These are phyloP conservation scores for Triplophysa tibetana DNA, from an alignment of 2,113 vertebrate species.

Conservation along the genomic window DNA sequence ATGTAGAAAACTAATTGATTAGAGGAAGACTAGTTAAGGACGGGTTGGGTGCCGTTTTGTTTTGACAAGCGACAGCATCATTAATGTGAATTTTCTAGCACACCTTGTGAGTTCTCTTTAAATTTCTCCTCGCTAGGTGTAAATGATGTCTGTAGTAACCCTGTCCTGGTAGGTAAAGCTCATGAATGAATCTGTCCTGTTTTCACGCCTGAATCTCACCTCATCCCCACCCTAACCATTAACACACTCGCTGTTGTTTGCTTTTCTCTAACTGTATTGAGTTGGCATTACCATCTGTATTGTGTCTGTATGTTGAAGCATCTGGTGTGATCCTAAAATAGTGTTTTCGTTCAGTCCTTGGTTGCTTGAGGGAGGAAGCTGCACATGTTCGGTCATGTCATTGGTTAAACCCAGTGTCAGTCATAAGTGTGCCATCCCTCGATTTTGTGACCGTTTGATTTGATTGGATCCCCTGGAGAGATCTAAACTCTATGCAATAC, in stretches of 20 bases:
- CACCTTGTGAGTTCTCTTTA: slow-evolving; percentile 76
- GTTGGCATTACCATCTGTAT: slow-evolving; percentile 61
- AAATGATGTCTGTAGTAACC: slow-evolving; percentile 82
- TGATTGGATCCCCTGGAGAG: neutral
- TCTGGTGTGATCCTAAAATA: slow-evolving; percentile 33
- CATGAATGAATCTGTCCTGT: slow-evolving; percentile 63
- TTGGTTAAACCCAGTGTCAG: slow-evolving; percentile 32
- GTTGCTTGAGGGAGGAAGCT: neutral
- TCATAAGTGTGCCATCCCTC: slow-evolving; percentile 36
- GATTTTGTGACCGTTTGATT: slow-evolving; percentile 4
- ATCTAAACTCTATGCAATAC: neutral
- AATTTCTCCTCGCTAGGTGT: slow-evolving; percentile 84
- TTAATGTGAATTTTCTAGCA: slow-evolving; percentile 60
- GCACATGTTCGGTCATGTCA: neutral
- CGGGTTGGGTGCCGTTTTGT: slow-evolving; percentile 19
- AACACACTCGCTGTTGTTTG: slow-evolving; percentile 63
- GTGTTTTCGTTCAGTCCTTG: neutral
- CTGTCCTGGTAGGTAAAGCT: slow-evolving; percentile 80
- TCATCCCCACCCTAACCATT: slow-evolving; percentile 50
- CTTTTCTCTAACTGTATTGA: slow-evolving; percentile 53
- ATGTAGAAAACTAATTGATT: neutral
- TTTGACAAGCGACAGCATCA: slow-evolving; percentile 55
- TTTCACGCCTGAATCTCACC: slow-evolving; percentile 19
- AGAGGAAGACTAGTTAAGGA: neutral
- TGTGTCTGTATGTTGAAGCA: slow-evolving; percentile 72